A percentile compares a stretch with the other conserved stretches of the same genome.
These are phyloP conservation scores for Myotis lucifugus DNA, from an alignment of 2,113 vertebrate species.

Conservation along the genomic window DNA sequence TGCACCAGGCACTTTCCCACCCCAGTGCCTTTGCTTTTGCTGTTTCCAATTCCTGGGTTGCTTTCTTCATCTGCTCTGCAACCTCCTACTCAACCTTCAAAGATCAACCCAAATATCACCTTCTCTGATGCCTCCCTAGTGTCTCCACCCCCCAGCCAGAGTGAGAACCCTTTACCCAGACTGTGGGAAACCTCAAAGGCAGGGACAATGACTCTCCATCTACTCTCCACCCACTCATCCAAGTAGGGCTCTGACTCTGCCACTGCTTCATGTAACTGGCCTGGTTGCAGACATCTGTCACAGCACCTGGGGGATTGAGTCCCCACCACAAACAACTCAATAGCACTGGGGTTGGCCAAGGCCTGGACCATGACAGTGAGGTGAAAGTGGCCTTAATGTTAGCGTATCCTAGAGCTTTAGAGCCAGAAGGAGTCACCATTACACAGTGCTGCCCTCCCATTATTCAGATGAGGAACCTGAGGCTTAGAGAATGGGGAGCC, in stretches of 20 bases:
- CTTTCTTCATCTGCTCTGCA: background rate
- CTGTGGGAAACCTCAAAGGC: too few relatives aligned
- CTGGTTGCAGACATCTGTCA: background rate
- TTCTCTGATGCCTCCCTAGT: background rate
- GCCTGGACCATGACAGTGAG: background rate
- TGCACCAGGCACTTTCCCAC: background rate
- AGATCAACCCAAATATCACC: background rate
- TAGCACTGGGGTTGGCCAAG: background rate
- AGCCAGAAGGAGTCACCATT: background rate
- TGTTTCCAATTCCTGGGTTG: background rate
- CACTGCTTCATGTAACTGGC: background rate
- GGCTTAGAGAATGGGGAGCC: background rate
- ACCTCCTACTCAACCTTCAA: background rate
- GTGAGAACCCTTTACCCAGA: background rate
- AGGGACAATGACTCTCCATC: background rate
- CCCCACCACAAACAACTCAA: background rate
- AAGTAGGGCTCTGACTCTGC: background rate
- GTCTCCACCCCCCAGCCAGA: background rate
- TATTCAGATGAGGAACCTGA: background rate
- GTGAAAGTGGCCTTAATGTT: background rate
- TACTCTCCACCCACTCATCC: background rate
- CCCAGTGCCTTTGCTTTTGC: background rate
- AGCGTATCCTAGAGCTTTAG: background rate
- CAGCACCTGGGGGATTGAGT: background rate
- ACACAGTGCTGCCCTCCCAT: background rate